Conservation (phyloP, 2,797 vertebrate species). For the Percopsis omiscomaycus region DNA sequence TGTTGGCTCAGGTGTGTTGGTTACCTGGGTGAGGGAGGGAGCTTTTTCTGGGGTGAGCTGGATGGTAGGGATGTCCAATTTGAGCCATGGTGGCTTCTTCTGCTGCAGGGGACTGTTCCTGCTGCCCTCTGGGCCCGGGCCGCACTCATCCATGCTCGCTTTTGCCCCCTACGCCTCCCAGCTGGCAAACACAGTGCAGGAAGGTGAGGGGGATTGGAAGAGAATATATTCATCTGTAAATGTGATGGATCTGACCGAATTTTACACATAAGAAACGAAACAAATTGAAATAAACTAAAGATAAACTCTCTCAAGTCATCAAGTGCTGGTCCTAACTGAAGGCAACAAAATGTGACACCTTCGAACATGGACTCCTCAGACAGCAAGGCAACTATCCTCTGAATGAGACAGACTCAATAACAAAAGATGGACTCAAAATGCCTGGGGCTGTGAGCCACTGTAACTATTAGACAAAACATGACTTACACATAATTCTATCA, state of each 20-base stretch:
- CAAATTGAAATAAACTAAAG: no score
- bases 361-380: no score
- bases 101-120: slow-evolving; percentile 85
- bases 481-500: no score
- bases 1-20: background rate
- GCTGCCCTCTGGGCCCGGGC: slow-evolving; percentile 70
- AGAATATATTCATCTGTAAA: background rate
- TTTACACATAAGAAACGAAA: no score
- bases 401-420: no score
- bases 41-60: slow-evolving; percentile 76
- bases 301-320: no score
- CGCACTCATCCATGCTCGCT: slow-evolving; percentile 81
- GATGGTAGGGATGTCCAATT: slow-evolving; percentile 84
- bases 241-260: background rate
- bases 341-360: no score
- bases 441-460: no score
- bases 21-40: slow-evolving; percentile 78
- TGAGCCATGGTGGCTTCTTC: slow-evolving; percentile 93
- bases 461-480: no score
- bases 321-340: no score
- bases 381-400: no score
- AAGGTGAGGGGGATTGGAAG: slow-evolving; percentile 12
- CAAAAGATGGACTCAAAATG: no score
- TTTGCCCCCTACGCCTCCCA: slow-evolving; percentile 67
- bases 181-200: slow-evolving; percentile 41